phyloP scores from a whole-genome alignment of 2,888 invertebrate species.

The Diplolepis rosae region DNA sequence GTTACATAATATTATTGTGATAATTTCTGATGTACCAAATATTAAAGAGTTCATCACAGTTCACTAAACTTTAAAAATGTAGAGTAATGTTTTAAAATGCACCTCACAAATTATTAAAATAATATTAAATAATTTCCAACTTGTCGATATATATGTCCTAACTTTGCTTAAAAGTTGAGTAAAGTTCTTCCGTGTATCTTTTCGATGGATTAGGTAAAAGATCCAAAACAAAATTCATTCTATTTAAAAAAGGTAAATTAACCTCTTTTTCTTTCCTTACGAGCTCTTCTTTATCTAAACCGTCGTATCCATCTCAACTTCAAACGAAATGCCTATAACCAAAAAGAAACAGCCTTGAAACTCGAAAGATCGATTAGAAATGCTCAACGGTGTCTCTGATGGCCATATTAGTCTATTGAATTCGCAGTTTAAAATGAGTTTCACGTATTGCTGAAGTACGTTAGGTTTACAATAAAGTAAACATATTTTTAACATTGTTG shows the following conservation, averaged over 20 bases:
- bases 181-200: too few relatives aligned
- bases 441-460: neutral
- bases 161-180: too few relatives aligned
- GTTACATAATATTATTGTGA: too few relatives aligned
- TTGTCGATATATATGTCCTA: too few relatives aligned
- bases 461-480: neutral
- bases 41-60: too few relatives aligned
- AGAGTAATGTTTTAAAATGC: neutral
- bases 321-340: neutral
- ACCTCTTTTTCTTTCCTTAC: neutral
- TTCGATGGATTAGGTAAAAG: neutral
- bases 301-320: neutral
- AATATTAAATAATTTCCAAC: neutral
- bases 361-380: neutral
- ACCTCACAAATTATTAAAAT: neutral
- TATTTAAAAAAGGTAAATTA: neutral
- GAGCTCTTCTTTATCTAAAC: neutral
- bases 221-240: neutral
- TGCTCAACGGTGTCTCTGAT: neutral
- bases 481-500: too few relatives aligned
- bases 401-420: neutral
- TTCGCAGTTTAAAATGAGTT: neutral
- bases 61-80: neutral
- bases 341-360: neutral
- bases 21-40: too few relatives aligned